These are phyloP conservation scores for Apus apus DNA, from an alignment of 2,113 vertebrate species.

Conservation along the genomic window DNA sequence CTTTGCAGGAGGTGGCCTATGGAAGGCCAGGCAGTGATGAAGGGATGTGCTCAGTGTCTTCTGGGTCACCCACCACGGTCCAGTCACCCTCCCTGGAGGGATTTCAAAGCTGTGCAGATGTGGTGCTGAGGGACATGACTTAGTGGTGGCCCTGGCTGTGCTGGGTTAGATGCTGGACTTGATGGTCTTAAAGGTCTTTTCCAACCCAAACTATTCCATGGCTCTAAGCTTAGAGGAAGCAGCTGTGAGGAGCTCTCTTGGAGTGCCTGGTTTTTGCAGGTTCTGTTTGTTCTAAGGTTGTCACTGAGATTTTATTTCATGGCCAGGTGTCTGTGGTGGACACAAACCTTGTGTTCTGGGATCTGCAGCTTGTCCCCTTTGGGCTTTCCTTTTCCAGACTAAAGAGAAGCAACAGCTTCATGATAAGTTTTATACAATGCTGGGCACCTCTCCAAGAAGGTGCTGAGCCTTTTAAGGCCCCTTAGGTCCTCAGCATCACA, in stretches of 20 bases:
- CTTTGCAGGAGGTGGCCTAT: not conserved
- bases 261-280: fast-evolving
- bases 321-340: fast-evolving
- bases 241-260: not conserved
- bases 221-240: not conserved
- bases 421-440: fast-evolving
- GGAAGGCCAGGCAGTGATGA: too few relatives aligned
- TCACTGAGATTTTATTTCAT: fast-evolving
- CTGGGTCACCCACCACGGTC: fast-evolving
- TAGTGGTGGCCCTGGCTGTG: too few relatives aligned
- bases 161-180: too few relatives aligned
- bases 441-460: not conserved
- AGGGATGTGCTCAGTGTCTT: fast-evolving
- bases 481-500: not conserved
- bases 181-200: too few relatives aligned
- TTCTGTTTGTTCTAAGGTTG: not conserved
- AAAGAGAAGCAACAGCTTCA: fast-evolving
- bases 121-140: too few relatives aligned
- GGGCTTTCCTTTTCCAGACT: not conserved
- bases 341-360: not conserved
- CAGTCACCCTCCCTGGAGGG: too few relatives aligned
- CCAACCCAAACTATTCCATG: too few relatives aligned
- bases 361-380: not conserved
- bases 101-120: too few relatives aligned
- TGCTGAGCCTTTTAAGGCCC: not conserved